Conservation (phyloP, 2,888 invertebrate genomes). For the Sphaeridia pumilis region DNA sequence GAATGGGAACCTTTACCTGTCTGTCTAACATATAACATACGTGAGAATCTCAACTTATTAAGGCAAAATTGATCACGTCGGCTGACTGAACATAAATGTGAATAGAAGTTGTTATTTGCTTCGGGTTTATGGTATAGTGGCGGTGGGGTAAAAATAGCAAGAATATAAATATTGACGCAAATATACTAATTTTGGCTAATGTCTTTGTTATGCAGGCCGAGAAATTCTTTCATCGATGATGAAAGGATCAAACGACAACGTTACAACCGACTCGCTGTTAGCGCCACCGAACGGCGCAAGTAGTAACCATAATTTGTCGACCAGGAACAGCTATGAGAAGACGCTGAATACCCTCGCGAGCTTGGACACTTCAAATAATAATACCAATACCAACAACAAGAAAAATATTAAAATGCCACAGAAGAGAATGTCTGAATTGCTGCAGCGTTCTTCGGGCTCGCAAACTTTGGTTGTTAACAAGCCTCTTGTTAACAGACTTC, state of each 20-base stretch:
- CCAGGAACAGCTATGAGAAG: background rate
- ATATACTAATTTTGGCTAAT: background rate
- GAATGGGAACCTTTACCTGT: too few species aligned
- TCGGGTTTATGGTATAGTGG: too few species aligned
- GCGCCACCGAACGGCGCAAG: too few species aligned
- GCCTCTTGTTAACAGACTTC: background rate
- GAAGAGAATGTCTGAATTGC: background rate
- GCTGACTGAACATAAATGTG: too few species aligned
- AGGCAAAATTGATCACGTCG: too few species aligned
- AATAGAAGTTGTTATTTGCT: too few species aligned
- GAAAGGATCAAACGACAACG: background rate
- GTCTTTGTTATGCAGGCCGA: slow-evolving; percentile 5
- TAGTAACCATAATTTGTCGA: background rate
- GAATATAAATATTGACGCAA: too few species aligned
- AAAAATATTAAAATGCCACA: background rate
- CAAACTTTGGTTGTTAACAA: background rate
- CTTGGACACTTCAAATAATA: background rate
- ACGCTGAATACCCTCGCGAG: background rate
- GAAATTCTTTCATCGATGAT: slow-evolving; percentile 13
- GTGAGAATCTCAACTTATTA: too few species aligned
- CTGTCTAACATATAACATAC: too few species aligned
- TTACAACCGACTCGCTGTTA: background rate
- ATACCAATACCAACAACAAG: background rate
- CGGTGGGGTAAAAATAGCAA: too few species aligned
- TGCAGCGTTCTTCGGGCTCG: background rate